Percentiles rank a stretch among this genome's conserved stretches.
phyloP scores from a whole-genome alignment of 2,113 vertebrate genomes.

The Paradisaea rubra region DNA sequence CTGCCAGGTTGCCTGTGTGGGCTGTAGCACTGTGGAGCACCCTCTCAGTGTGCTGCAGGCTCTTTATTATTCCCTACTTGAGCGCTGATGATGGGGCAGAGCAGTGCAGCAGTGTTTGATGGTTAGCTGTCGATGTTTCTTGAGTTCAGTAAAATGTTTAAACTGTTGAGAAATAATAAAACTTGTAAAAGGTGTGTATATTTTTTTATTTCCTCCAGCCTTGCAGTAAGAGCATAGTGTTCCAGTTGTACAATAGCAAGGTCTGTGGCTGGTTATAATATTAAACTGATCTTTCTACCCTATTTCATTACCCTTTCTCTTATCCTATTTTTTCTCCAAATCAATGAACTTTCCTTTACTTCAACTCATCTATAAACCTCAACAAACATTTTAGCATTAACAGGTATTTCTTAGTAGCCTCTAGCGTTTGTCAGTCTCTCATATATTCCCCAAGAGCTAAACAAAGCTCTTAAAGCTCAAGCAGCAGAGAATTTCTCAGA shows the following conservation, averaged over 20 bases:
- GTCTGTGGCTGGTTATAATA: neutral
- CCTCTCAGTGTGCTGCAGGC: neutral
- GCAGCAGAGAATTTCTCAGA: neutral
- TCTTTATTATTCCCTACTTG: rapidly evolving
- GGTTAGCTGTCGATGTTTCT: neutral
- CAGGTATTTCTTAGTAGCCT: neutral
- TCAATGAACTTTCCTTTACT: neutral
- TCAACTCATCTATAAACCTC: neutral
- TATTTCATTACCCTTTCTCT: neutral
- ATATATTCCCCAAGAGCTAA: neutral
- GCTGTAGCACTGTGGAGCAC: neutral
- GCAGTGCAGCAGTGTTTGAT: neutral
- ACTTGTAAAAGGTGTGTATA: neutral
- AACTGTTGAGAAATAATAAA: neutral
- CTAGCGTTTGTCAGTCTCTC: neutral
- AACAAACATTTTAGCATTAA: neutral
- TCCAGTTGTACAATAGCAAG: neutral
- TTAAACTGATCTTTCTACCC: neutral
- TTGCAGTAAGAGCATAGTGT: neutral
- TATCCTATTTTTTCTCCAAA: neutral
- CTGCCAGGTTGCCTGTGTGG: neutral
- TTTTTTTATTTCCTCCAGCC: neutral
- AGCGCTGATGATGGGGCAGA: neutral
- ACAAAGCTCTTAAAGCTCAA: neutral
- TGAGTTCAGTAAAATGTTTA: neutral